These are phyloP conservation scores for Calliphora vomitoria DNA, from an alignment of 2,888 invertebrate genomes.

Conservation along the genomic window DNA sequence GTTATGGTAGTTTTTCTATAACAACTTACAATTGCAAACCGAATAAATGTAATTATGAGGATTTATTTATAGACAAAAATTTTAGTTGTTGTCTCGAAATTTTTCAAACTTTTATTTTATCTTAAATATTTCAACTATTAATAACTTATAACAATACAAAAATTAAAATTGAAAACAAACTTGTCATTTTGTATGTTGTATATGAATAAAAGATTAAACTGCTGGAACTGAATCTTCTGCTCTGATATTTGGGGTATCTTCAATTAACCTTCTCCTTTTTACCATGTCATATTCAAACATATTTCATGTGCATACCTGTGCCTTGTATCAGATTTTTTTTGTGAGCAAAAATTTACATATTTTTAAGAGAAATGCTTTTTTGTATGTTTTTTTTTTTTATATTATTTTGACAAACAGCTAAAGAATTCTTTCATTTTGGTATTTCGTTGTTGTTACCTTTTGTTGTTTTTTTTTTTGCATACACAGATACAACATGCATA, in stretches of 20 bases:
- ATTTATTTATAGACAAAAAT: no score
- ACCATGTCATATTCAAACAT: conserved; percentile 10
- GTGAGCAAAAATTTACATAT: conserved; percentile 26
- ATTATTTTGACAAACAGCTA: conserved; percentile 25
- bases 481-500: not conserved
- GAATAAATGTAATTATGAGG: no score
- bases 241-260: not conserved
- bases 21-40: no score
- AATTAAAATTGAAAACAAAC: no score
- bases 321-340: not conserved
- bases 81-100: no score
- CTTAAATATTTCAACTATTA: no score
- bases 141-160: no score
- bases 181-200: not conserved
- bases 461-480: conserved; percentile 7
- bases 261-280: not conserved
- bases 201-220: not conserved
- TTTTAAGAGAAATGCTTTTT: conserved; percentile 8
- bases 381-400: not conserved
- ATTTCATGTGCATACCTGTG: conserved; percentile 4
- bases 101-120: no score
- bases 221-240: not conserved
- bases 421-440: conserved; percentile 25
- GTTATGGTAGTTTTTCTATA: no score
- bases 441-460: conserved; percentile 27